phyloP scores from a whole-genome alignment of 2,888 invertebrate genomes.

The Xylocampa areola region DNA sequence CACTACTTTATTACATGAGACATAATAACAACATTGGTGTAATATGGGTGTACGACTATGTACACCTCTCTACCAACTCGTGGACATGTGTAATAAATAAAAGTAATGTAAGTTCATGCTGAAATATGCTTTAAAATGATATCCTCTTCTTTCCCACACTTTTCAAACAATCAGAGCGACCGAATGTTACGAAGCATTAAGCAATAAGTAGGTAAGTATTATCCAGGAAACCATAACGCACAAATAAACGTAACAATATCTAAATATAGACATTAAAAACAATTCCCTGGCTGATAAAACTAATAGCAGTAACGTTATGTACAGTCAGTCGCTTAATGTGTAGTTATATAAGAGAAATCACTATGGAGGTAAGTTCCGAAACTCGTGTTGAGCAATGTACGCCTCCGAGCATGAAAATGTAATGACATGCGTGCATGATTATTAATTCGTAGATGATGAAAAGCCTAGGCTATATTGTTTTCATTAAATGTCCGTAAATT shows the following conservation, averaged over 20 bases:
- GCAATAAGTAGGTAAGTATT: no score
- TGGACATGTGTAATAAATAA: no score
- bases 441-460: conserved; percentile 40
- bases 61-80: no score
- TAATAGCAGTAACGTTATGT: conserved; percentile 47
- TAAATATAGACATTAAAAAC: conserved; percentile 57
- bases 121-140: no score
- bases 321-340: conserved; percentile 46
- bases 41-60: no score
- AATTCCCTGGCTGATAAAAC: conserved; percentile 47
- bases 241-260: conserved; percentile 21
- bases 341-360: conserved; percentile 52
- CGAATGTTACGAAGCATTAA: conserved; percentile 9
- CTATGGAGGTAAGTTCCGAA: conserved; percentile 54
- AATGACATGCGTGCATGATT: conserved; percentile 65
- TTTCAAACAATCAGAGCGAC: no score
- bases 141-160: no score
- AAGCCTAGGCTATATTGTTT: conserved; percentile 65
- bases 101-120: no score
- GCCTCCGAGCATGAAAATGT: conserved; percentile 75
- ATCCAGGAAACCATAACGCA: conserved; percentile 17
- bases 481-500: conserved; percentile 55
- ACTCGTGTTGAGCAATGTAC: conserved; percentile 68
- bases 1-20: no score
- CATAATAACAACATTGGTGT: no score